Base-by-base conservation (phyloP, 2,797 vertebrate species). In the Sebastes iracundus region DNA sequence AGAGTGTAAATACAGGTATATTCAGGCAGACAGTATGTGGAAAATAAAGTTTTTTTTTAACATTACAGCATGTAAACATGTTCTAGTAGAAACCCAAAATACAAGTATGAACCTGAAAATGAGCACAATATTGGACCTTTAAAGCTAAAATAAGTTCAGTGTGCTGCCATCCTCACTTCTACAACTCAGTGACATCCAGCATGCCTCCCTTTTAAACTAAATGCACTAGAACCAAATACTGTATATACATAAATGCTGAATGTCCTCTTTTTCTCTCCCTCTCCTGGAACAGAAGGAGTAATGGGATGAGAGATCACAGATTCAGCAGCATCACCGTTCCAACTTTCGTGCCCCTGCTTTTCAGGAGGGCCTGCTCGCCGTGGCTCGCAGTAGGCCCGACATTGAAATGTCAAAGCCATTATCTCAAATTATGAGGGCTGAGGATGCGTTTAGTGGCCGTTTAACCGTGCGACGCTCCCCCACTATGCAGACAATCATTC, bases 401-500 rank as follows among this genome's bases (percentile, higher is more conserved):
- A 86, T 89, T 92, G 88, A 92, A 93, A 92, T 92, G 90, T 92
- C 91, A 91, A 91, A 93, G 84, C 83, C 80, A 90, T 92, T 92
- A 92, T 81, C 86, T 91, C 62, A 87, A 88, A 91, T 91, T 91
- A 90, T 89, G 79, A 87, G 74, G 85, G 73, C 81, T 77, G 82
- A 80, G 80, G 75, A 92, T 75, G 85, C 60, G 59, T 89, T 91
- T 92, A 90, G 85, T 80, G 79, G 71, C 80, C 63, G 81, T 91
- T 93, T 85, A 86, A 88, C 69, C 75, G 27, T 64, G 60, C 79
- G 11, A 82, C 32, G 23, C 83, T 88, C 75, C 81, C 81, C 77
- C 14, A 62, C 83, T 62, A 78, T 87, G 80, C 72, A 84, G 58
- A 83, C 81, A 72, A 79, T 83, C 75, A 66, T 80, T 83, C 49